Base-by-base conservation (phyloP, 2,888 invertebrate genomes). In the Melinaea marsaeus region DNA sequence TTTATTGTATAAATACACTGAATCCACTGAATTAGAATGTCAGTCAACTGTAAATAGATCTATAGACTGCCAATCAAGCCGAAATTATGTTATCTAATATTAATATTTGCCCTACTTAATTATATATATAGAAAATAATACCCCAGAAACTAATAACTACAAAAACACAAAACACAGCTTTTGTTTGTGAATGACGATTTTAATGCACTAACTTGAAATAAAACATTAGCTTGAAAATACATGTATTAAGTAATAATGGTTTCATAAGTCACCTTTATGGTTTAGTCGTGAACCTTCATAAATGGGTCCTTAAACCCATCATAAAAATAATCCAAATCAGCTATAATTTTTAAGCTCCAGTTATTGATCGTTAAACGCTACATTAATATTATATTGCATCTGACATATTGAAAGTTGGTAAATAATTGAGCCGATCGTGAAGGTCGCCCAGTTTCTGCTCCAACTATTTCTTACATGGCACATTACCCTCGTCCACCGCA, bases 401-500 rank as follows among this genome's bases (percentile, higher is more conserved):
- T 51, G 51, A 51, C 51, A 51, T 51, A 51, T 51, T 51, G 11
- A 32, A 51, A 51, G 51, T 51, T 51, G 22, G 51, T 51, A 51
- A 32, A 51, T 51, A 51, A 74, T 73, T 76, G 77, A 80, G 77
- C 75, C 81, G 79, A 47, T 57, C 57, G 56, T 56, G 51, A 51
- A 47, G 61, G 48, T 60, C 69, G 47, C 79, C 75, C 77, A 76
- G 79, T 86, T 87, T 86, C 85, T 84, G 84, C 79, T 79, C 80
- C 78, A 85, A 82, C 81, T 81, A 81, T 79, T 79, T 80, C 80
- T 82, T 81, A 78, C 80, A 86, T 86, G 87, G 84, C 82, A 86
- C 88, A 88, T 88, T 89, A 87, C 83, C 84, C 85, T 79, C 85
- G 83, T 81, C 84, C 83, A 81, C 86, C 85, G 83, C 85, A 85